Percentiles rank a stretch among this genome's conserved stretches.
phyloP scores from a whole-genome alignment of 1,140 invertebrate species.

The Caenorhabditis tropicalis region DNA sequence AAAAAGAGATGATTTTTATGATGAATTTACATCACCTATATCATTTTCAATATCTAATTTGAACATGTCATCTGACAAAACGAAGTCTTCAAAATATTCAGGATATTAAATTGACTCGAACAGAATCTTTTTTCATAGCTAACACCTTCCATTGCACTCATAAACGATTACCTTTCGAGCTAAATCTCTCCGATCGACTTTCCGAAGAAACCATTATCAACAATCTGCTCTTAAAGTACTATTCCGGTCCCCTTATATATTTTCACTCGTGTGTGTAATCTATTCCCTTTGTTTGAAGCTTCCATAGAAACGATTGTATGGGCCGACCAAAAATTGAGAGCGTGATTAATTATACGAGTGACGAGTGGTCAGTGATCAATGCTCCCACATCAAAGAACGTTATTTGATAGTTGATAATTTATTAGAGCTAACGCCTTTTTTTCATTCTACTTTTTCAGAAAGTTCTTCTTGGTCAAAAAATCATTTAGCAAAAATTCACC shows the following conservation, averaged over 20 bases:
- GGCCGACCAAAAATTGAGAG: background rate
- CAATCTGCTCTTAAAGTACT: conserved; percentile 1
- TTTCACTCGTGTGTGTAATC: conserved; percentile 17
- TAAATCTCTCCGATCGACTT: conserved; percentile 10
- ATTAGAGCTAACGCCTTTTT: too few species aligned
- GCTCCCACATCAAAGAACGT: too few species aligned
- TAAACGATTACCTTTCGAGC: conserved; percentile 1
- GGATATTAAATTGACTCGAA: background rate
- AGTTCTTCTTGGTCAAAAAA: too few species aligned
- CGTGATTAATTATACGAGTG: conserved; percentile 18
- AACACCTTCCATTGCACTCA: background rate
- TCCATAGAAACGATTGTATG: background rate
- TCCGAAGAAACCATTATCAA: conserved; percentile 8
- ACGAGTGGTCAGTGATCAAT: too few species aligned
- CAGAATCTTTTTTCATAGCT: too few species aligned
- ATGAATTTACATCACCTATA: background rate
- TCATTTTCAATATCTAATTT: too few species aligned
- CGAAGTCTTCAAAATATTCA: too few species aligned
- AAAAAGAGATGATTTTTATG: background rate
- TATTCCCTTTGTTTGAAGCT: background rate
- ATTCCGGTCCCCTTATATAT: background rate
- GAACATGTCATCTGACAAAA: too few species aligned
- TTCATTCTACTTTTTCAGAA: too few species aligned
- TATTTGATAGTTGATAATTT: too few species aligned
- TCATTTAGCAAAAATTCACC: too few species aligned